Evolutionary conservation across 2,113 vertebrate genomes (phyloP).

Genomic region (Corynorhinus townsendii): DNA sequence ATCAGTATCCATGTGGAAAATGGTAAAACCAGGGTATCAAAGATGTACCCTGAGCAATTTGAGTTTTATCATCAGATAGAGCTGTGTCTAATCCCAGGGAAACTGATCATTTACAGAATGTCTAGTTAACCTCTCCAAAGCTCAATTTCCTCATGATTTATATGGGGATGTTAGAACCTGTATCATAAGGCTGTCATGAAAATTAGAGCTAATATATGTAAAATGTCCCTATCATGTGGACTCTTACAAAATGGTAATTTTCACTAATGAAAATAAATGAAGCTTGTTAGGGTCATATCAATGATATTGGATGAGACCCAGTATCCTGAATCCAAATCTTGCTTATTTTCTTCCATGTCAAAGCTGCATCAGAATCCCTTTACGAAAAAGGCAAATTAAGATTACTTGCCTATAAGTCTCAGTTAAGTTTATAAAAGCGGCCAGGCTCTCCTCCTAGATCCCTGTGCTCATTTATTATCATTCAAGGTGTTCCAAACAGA

Average conservation of each 20-base stretch:
- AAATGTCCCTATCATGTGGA: neutral
- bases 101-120: neutral
- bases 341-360: neutral
- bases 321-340: neutral
- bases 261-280: neutral
- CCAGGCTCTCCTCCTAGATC: neutral
- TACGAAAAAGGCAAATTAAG: constrained; percentile 41
- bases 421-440: neutral
- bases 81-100: neutral
- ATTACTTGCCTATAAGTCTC: neutral
- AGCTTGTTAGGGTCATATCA: neutral
- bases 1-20: neutral
- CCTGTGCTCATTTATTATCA: neutral
- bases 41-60: neutral
- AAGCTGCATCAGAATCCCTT: neutral
- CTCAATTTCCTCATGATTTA: neutral
- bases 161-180: neutral
- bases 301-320: neutral
- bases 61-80: neutral
- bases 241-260: neutral
- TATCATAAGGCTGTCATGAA: neutral
- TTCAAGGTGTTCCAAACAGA: neutral
- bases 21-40: neutral
- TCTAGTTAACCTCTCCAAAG: neutral
- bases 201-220: neutral